Conservation (phyloP, 2,113 vertebrate species). For the Platanista minor region DNA sequence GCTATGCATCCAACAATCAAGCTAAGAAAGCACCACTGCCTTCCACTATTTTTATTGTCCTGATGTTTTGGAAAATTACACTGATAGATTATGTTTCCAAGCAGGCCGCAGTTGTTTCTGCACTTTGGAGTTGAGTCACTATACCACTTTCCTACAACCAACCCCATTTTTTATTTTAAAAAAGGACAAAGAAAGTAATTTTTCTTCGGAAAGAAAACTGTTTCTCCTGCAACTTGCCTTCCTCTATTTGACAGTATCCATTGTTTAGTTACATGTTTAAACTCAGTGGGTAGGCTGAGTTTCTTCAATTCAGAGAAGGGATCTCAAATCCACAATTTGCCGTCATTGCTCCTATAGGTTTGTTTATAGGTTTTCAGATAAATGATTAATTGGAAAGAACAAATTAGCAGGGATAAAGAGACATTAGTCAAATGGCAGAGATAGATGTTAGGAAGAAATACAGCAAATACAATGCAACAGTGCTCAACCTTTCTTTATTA, state of each 20-base stretch:
- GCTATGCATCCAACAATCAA: constrained; percentile 54
- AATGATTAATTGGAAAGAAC: constrained; percentile 44
- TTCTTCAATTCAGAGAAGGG: not conserved
- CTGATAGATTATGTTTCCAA: constrained; percentile 58
- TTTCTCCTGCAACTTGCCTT: constrained; percentile 61
- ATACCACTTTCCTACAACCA: constrained; percentile 46
- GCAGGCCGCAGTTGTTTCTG: constrained; percentile 63
- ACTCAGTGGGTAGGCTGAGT: not conserved
- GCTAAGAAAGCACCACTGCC: constrained; percentile 66
- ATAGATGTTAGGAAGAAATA: not conserved
- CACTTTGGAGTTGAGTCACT: constrained; percentile 69
- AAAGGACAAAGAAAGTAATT: constrained; percentile 69
- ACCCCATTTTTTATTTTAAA: constrained; percentile 68
- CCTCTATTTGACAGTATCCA: constrained; percentile 32
- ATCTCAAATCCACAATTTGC: not conserved
- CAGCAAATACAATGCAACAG: not conserved
- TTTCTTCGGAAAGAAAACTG: constrained; percentile 68
- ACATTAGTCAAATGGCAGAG: not conserved
- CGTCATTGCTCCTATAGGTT: not conserved
- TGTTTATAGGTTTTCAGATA: constrained; percentile 44
- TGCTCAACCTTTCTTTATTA: not conserved
- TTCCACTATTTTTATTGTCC: constrained; percentile 70
- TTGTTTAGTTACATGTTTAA: constrained; percentile 41
- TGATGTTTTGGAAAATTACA: constrained; percentile 73
- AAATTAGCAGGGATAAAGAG: not conserved